Evolutionary conservation across 1,140 invertebrate genomes (phyloP).

Genomic region (Hermatobates lingyangjiaoensis): DNA sequence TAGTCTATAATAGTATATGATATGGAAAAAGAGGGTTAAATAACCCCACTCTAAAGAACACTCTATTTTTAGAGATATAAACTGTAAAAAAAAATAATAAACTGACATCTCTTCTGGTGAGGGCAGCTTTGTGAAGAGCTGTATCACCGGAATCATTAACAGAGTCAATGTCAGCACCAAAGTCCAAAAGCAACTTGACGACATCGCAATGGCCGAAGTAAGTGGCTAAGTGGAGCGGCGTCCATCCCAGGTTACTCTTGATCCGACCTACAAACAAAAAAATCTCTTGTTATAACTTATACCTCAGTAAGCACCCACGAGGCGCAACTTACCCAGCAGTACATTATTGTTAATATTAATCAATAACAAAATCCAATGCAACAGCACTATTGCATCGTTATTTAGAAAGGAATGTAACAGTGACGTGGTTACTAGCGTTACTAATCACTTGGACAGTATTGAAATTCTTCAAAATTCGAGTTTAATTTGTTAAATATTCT

Average conservation of each 20-base stretch:
- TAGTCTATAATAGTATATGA: no score
- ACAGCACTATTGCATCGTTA: no score
- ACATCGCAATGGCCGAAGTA: conserved; percentile 35
- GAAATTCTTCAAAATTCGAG: no score
- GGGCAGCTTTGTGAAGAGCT: conserved; percentile 38
- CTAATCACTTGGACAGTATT: no score
- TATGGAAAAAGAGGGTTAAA: background rate
- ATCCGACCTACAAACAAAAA: conserved; percentile 20
- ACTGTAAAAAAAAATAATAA: background rate
- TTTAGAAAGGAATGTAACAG: no score
- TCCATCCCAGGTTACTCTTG: conserved; percentile 37
- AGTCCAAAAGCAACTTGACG: conserved; percentile 30
- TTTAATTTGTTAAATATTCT: no score
- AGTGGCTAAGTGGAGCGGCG: conserved; percentile 42
- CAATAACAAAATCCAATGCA: no score
- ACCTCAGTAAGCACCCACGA: no score
- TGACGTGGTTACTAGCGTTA: no score
- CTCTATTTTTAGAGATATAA: background rate
- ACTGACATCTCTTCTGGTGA: conserved; percentile 32
- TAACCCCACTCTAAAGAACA: background rate
- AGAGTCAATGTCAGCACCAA: conserved; percentile 40
- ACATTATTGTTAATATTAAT: no score
- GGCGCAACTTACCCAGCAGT: no score
- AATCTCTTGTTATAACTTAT: no score
- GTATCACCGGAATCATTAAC: conserved; percentile 39